phyloP scores from a whole-genome alignment of 2,113 vertebrate genomes.

The Phasianus colchicus region DNA sequence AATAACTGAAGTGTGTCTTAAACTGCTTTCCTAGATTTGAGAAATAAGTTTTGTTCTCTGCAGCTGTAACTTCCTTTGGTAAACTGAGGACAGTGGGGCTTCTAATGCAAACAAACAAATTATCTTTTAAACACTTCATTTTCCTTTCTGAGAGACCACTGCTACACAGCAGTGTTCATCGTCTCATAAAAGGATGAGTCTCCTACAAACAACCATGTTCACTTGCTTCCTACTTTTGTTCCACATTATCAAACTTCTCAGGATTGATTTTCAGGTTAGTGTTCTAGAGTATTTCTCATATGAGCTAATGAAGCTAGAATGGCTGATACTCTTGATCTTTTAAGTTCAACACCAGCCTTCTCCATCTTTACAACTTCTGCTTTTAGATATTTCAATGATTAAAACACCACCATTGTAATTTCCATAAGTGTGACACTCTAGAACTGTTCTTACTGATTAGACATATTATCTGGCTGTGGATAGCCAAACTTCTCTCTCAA shows the following conservation, averaged over 20 bases:
- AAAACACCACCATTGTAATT: neutral
- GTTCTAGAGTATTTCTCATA: neutral
- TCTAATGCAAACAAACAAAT: neutral
- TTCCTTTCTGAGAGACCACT: neutral
- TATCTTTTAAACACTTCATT: neutral
- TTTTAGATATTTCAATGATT: neutral
- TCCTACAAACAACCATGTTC: neutral
- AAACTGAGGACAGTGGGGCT: neutral
- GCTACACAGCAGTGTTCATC: neutral
- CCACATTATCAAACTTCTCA: too few relatives aligned
- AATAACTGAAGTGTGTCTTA: neutral
- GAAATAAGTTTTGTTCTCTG: neutral
- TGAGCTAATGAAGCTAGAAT: neutral
- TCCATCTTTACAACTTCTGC: neutral
- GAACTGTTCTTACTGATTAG: neutral
- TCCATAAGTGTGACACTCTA: neutral
- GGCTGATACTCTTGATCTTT: neutral
- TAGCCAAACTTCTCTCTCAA: neutral
- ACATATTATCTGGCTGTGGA: neutral
- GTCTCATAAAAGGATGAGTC: neutral
- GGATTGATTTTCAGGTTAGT: neutral
- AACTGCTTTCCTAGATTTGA: neutral
- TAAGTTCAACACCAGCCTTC: neutral
- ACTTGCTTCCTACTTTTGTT: neutral
- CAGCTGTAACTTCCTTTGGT: neutral